Percentiles rank a stretch among this genome's conserved stretches.
phyloP scores from a whole-genome alignment of 2,113 vertebrate species.

The Chionomys nivalis region DNA sequence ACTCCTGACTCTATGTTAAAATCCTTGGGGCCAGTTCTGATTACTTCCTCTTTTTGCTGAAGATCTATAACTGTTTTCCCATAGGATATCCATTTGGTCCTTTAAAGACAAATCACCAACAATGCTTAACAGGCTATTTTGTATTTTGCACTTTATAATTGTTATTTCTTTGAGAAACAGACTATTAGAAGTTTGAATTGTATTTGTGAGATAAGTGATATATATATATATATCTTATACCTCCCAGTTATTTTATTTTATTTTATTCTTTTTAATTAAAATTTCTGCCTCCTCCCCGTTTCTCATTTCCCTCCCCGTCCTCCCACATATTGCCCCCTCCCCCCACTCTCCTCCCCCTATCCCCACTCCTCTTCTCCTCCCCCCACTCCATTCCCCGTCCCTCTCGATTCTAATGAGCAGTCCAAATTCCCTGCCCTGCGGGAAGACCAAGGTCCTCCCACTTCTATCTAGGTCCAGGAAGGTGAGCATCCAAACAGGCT shows the following conservation, averaged over 20 bases:
- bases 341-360: no score
- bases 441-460: no score
- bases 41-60: neutral
- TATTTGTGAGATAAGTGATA: neutral
- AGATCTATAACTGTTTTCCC: neutral
- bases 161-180: neutral
- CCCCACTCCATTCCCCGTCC: no score
- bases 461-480: no score
- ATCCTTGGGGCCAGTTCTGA: neutral
- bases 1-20: neutral
- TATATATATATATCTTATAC: neutral
- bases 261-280: no score
- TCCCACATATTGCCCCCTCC: no score
- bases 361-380: no score
- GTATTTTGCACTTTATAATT: neutral
- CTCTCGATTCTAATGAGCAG: no score
- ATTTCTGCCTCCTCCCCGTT: no score
- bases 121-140: neutral
- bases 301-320: no score
- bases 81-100: neutral
- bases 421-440: no score
- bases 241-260: neutral
- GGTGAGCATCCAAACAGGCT: no score
- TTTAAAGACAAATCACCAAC: neutral
- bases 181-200: neutral